These are phyloP conservation scores for Mormyrops attenuatus DNA, from an alignment of 2,797 vertebrate genomes.

Conservation along the genomic window DNA sequence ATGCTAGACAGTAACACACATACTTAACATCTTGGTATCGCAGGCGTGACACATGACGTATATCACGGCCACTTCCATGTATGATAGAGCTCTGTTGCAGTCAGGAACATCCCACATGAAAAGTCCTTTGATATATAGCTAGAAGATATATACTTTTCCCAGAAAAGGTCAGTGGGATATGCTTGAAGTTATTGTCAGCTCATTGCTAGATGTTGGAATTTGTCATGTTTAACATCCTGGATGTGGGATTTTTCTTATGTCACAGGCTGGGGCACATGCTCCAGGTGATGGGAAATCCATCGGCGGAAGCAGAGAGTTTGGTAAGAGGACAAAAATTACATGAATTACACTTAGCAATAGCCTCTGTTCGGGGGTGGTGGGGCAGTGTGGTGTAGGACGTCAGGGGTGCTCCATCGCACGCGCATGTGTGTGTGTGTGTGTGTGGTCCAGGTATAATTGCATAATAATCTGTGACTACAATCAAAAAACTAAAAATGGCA, in stretches of 20 bases:
- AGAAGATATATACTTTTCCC: not conserved
- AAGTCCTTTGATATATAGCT: not conserved
- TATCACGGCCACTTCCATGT: not conserved
- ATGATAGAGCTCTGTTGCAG: not conserved
- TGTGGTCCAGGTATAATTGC: not conserved
- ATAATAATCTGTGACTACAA: too few relatives aligned
- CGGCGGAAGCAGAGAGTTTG: not conserved
- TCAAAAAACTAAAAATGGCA: too few relatives aligned
- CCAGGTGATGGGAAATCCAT: not conserved
- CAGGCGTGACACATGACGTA: not conserved
- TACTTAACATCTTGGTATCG: not conserved
- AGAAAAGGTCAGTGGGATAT: not conserved
- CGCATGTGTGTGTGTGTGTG: not conserved
- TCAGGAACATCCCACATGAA: not conserved
- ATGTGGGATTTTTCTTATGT: not conserved
- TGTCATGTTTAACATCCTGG: constrained; percentile 9
- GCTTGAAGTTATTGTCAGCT: not conserved
- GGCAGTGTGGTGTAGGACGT: not conserved
- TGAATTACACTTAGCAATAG: not conserved
- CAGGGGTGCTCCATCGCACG: not conserved
- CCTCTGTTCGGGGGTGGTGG: not conserved
- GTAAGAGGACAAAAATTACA: not conserved
- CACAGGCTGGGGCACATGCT: not conserved
- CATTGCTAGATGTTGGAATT: not conserved
- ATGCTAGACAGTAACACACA: not conserved